These are phyloP conservation scores for Formica exsecta DNA, from an alignment of 1,140 invertebrate species.

Conservation along the genomic window DNA sequence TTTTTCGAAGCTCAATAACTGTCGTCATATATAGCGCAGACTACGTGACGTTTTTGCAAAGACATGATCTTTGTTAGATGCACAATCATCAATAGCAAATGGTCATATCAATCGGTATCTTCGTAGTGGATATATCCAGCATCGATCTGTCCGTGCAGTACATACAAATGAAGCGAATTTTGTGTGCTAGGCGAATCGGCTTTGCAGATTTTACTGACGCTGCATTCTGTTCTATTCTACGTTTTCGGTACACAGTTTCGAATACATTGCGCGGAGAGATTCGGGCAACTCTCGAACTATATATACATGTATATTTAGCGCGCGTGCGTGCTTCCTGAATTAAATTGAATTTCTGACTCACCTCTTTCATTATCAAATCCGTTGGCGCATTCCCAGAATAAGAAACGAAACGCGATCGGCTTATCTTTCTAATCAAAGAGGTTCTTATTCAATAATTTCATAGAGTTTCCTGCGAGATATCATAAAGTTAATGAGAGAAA, in stretches of 20 bases:
- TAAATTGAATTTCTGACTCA: neutral
- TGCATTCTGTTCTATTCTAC: neutral
- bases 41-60: constrained; percentile 21
- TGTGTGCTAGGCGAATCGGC: constrained; percentile 4
- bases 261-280: neutral
- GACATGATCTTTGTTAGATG: constrained; percentile 21
- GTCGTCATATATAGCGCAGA: neutral
- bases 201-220: constrained; percentile 46
- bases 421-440: neutral
- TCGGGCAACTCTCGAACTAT: neutral
- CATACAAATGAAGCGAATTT: constrained; percentile 27
- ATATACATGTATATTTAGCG: neutral
- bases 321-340: constrained; percentile 4
- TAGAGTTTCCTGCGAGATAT: constrained; percentile 1
- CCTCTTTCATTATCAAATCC: neutral
- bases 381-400: neutral
- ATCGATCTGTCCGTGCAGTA: neutral
- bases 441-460: neutral
- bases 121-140: constrained; percentile 13
- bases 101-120: constrained; percentile 28
- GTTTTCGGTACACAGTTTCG: neutral
- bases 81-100: constrained; percentile 38
- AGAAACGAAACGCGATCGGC: constrained; percentile 8
- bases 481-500: constrained; percentile 34
- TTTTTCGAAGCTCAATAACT: constrained; percentile 11